A percentile compares a stretch with the other conserved stretches of the same genome.
These are phyloP conservation scores for Drosophila diplacantha DNA, from an alignment of 2,888 invertebrate genomes.

Conservation along the genomic window DNA sequence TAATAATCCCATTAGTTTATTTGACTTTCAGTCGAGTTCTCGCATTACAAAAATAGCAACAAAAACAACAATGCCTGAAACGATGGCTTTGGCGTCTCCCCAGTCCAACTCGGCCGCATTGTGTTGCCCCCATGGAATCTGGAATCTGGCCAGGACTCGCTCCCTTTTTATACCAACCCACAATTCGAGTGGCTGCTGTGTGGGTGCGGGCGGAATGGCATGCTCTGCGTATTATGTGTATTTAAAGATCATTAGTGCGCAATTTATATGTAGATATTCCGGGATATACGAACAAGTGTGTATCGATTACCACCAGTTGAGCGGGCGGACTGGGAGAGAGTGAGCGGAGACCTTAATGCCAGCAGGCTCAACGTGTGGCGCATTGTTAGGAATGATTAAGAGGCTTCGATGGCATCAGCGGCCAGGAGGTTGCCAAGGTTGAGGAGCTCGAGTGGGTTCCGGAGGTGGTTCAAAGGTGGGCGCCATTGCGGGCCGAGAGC, in stretches of 20 bases:
- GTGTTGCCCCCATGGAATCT: background rate
- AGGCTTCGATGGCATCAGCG: conserved; percentile 51
- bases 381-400: conserved; percentile 71
- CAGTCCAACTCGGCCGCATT: conserved; percentile 17
- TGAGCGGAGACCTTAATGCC: conserved; percentile 35
- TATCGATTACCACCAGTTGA: conserved; percentile 71
- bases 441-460: conserved; percentile 6
- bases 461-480: conserved; percentile 12
- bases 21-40: conserved; percentile 29
- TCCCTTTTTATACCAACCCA: conserved; percentile 1
- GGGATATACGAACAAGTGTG: conserved; percentile 27
- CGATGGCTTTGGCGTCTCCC: conserved; percentile 20
- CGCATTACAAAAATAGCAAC: conserved; percentile 21
- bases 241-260: conserved; percentile 69
- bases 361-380: conserved; percentile 41
- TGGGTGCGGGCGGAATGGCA: conserved; percentile 25
- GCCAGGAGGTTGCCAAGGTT: conserved; percentile 17
- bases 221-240: conserved; percentile 56
- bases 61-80: conserved; percentile 4
- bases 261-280: conserved; percentile 50
- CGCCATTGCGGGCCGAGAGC: conserved; percentile 10
- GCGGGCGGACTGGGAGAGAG: conserved; percentile 29
- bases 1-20: conserved; percentile 21
- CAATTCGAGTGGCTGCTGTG: conserved; percentile 16
- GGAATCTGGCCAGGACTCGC: background rate